A percentile compares a stretch with the other conserved stretches of the same genome.
Evolutionary conservation across 2,113 vertebrate genomes (phyloP).

Genomic region (Dromiciops gliroides): DNA sequence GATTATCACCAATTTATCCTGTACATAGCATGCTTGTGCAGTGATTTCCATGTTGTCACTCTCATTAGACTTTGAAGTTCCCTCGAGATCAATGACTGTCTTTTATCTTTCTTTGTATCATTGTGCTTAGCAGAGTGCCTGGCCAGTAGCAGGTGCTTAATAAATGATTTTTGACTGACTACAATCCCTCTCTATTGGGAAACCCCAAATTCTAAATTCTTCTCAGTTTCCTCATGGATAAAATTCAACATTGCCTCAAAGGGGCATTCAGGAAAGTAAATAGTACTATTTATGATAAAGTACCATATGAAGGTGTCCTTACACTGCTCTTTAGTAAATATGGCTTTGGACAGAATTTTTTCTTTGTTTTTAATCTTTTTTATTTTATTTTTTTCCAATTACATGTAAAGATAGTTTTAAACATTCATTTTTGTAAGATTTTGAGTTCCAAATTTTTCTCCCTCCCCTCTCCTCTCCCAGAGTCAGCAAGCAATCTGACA

Average conservation of each 20-base stretch:
- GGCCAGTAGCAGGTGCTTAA: not conserved
- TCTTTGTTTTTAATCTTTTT: too few species aligned
- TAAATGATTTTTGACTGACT: not conserved
- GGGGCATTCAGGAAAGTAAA: not conserved
- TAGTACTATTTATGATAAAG: conserved; percentile 17
- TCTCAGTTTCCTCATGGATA: conserved; percentile 24
- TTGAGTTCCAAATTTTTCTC: too few species aligned
- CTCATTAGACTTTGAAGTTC: not conserved
- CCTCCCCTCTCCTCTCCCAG: too few species aligned
- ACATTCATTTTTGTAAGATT: too few species aligned
- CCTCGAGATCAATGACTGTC: not conserved
- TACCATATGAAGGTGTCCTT: not conserved
- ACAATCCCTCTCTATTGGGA: not conserved
- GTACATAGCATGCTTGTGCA: not conserved
- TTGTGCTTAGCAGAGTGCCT: not conserved
- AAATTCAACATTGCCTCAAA: conserved; percentile 9
- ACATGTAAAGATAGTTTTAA: too few species aligned
- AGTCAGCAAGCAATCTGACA: too few species aligned
- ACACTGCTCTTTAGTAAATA: conserved; percentile 60
- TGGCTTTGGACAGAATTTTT: conserved; percentile 43
- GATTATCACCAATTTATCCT: not conserved
- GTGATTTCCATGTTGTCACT: not conserved
- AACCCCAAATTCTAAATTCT: conserved; percentile 20
- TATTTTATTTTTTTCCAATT: too few species aligned
- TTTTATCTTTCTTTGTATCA: not conserved